Conservation (phyloP, 1,140 invertebrate species). For the Pachyrhynchus sulphureomaculatus region DNA sequence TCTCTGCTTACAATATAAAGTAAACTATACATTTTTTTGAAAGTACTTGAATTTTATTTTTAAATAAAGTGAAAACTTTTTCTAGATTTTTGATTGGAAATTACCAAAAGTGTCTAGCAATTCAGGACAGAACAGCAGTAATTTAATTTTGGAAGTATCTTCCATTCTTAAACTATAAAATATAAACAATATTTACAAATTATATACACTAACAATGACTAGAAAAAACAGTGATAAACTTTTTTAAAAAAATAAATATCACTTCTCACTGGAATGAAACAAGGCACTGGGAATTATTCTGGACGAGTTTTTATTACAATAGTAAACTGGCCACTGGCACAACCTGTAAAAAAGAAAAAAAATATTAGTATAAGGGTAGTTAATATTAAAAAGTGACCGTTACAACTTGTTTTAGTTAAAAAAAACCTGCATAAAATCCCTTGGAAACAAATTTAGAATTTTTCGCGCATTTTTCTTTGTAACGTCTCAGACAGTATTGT, state of each 20-base stretch:
- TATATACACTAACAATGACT: slow-evolving; percentile 46
- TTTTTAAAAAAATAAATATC: slow-evolving; percentile 43
- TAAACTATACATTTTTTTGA: too few relatives aligned
- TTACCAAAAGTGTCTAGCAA: too few relatives aligned
- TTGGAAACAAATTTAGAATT: slow-evolving; percentile 9
- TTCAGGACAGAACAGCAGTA: too few relatives aligned
- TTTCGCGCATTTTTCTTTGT: slow-evolving; percentile 36
- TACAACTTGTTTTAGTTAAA: slow-evolving; percentile 23
- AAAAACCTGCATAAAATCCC: slow-evolving; percentile 9
- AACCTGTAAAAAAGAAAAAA: slow-evolving; percentile 45
- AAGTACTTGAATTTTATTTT: too few relatives aligned
- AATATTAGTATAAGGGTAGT: slow-evolving; percentile 10
- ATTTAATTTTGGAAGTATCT: too few relatives aligned
- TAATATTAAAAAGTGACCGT: slow-evolving; percentile 22
- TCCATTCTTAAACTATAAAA: slow-evolving; percentile 1
- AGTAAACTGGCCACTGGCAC: slow-evolving; percentile 37
- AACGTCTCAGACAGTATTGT: slow-evolving; percentile 45
- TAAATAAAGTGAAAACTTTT: too few relatives aligned
- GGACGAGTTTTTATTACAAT: slow-evolving; percentile 27
- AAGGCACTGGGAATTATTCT: slow-evolving; percentile 43
- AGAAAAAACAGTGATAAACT: slow-evolving; percentile 46
- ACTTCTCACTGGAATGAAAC: slow-evolving; percentile 43
- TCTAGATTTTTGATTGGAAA: too few relatives aligned
- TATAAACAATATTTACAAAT: slow-evolving; percentile 46
- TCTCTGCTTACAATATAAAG: too few relatives aligned